Percentiles rank a stretch among this genome's conserved stretches.
These are phyloP conservation scores for Ranitomeya imitator DNA, from an alignment of 2,113 vertebrate genomes.

Conservation along the genomic window DNA sequence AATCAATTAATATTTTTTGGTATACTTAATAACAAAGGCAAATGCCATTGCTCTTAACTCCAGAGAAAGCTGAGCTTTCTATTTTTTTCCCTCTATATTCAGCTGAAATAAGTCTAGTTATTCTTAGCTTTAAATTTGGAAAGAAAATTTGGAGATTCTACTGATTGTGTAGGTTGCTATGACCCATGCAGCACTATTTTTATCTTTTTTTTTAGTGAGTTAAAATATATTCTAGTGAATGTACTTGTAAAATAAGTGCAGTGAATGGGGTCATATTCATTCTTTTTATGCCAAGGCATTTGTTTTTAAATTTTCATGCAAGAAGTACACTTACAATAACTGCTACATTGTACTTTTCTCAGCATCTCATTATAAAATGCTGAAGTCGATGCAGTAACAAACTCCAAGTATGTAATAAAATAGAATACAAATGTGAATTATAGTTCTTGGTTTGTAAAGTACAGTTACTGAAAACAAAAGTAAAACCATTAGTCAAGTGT, in stretches of 20 bases:
- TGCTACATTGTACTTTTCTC: conserved; percentile 54
- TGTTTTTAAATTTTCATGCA: conserved; percentile 44
- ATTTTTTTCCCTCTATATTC: background rate
- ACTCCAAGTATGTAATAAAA: conserved; percentile 54
- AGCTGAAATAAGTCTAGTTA: background rate
- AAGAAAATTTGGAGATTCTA: background rate
- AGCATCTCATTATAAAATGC: conserved; percentile 56
- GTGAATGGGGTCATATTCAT: conserved; percentile 26
- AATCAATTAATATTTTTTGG: background rate
- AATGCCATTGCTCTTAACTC: background rate
- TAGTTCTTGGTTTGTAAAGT: conserved; percentile 30
- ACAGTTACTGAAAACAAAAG: conserved; percentile 53
- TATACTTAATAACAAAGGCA: background rate
- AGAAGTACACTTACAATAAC: conserved; percentile 51
- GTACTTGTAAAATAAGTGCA: conserved; percentile 46
- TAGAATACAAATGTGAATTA: conserved; percentile 55
- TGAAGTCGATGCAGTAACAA: conserved; percentile 47
- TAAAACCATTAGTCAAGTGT: conserved; percentile 50
- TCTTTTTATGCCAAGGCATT: conserved; percentile 48
- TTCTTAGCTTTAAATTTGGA: background rate
- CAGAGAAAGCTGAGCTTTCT: background rate
- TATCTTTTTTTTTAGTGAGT: conserved; percentile 35
- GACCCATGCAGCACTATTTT: conserved; percentile 38
- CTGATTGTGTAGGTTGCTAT: conserved; percentile 39
- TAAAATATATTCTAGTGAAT: conserved; percentile 29